A percentile compares a stretch with the other conserved stretches of the same genome.
Evolutionary conservation across 2,888 invertebrate species (phyloP).

Genomic region (Diadromus collaris): DNA sequence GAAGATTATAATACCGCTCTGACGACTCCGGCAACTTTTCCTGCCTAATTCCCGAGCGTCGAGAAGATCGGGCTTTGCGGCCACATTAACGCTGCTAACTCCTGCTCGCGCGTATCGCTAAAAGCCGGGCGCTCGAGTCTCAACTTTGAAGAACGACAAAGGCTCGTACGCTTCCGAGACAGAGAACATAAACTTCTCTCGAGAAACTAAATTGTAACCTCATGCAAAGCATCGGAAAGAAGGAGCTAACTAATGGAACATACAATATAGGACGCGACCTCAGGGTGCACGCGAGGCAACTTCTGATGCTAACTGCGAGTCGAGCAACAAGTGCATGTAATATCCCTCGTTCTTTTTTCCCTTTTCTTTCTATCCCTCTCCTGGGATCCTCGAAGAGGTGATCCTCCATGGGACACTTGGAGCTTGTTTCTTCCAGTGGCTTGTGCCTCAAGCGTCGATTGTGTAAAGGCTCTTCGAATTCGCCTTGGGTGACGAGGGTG

Average conservation of each 20-base stretch:
- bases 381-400: not conserved
- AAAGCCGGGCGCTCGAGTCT: not conserved
- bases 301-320: not conserved
- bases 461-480: not conserved
- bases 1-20: not conserved
- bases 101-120: not conserved
- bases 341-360: not conserved
- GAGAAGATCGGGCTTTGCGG: not conserved
- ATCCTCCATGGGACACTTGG: not conserved
- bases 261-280: not conserved
- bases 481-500: not conserved
- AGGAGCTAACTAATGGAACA: not conserved
- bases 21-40: not conserved
- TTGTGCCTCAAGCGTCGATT: conserved; percentile 2
- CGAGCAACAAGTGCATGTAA: conserved; percentile 1
- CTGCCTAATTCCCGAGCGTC: not conserved
- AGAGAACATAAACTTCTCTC: not conserved
- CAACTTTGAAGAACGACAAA: not conserved
- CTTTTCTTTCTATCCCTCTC: not conserved
- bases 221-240: not conserved
- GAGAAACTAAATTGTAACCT: not conserved
- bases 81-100: not conserved
- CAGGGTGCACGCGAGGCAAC: not conserved
- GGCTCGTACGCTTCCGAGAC: not conserved
- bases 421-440: conserved; percentile 12